phyloP scores from a whole-genome alignment of 1,140 invertebrate genomes.

The Sarcophaga bullata region DNA sequence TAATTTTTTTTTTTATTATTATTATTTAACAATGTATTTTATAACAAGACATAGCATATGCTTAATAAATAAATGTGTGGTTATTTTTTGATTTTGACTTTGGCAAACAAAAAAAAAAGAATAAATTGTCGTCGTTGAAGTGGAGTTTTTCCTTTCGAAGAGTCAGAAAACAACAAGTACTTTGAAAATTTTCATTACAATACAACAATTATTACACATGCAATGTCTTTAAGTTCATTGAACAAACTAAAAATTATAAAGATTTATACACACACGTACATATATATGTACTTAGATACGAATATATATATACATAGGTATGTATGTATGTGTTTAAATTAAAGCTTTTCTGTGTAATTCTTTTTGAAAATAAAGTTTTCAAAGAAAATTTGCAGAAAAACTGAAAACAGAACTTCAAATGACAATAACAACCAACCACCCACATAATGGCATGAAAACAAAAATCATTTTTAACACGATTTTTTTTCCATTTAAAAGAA shows the following conservation, averaged over 20 bases:
- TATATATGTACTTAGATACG: too few relatives aligned
- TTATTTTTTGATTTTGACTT: neutral
- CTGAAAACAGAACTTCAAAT: neutral
- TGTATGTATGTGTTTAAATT: neutral
- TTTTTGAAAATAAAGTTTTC: neutral
- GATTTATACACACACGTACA: neutral
- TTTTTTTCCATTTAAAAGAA: neutral
- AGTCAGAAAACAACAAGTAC: neutral
- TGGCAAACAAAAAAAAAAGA: neutral
- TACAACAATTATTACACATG: slow-evolving; percentile 37
- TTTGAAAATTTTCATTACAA: neutral
- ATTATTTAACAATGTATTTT: too few relatives aligned
- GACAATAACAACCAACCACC: slow-evolving; percentile 19
- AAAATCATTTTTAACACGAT: neutral
- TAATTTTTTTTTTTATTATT: neutral
- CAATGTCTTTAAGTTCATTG: slow-evolving; percentile 39
- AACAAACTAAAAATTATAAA: slow-evolving; percentile 14
- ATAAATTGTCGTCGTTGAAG: slow-evolving; percentile 36
- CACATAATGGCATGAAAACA: neutral
- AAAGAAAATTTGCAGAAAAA: neutral
- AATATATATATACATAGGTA: neutral
- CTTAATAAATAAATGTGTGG: too few relatives aligned
- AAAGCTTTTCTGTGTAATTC: neutral
- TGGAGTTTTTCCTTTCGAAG: neutral
- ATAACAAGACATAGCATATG: too few relatives aligned